Conservation (phyloP, 2,797 vertebrate genomes). For the Valencia hispanica region DNA sequence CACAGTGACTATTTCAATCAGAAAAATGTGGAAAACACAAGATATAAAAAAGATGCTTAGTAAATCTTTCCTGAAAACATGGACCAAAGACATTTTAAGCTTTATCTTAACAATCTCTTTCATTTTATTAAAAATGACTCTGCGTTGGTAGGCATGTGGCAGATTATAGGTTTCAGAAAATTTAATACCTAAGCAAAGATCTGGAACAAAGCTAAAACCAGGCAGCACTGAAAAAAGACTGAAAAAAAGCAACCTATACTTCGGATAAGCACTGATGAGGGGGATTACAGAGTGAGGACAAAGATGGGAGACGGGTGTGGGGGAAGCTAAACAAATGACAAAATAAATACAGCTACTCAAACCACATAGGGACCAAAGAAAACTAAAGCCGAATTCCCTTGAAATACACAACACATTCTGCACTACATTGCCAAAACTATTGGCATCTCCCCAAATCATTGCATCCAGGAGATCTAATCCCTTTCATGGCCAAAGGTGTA, state of each 20-base stretch:
- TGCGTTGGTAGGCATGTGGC: neutral
- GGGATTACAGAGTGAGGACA: neutral
- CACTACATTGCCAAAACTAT: neutral
- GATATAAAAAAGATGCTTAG: neutral
- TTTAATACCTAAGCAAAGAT: neutral
- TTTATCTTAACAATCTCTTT: neutral
- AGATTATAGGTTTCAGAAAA: neutral
- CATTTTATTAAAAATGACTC: neutral
- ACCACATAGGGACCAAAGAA: neutral
- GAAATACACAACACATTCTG: neutral
- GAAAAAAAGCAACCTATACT: neutral
- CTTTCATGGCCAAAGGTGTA: neutral
- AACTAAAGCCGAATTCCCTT: neutral
- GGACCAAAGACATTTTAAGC: neutral
- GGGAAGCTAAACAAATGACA: neutral
- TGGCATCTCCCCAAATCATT: neutral
- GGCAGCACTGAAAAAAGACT: neutral
- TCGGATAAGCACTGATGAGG: neutral
- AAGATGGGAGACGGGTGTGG: neutral
- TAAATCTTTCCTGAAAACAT: neutral
- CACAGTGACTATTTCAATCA: neutral
- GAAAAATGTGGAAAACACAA: neutral
- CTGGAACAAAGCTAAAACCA: neutral
- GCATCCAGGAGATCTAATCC: neutral
- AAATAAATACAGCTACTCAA: neutral